Base-by-base conservation (phyloP, 2,797 vertebrate genomes). In the Mareca penelope region DNA sequence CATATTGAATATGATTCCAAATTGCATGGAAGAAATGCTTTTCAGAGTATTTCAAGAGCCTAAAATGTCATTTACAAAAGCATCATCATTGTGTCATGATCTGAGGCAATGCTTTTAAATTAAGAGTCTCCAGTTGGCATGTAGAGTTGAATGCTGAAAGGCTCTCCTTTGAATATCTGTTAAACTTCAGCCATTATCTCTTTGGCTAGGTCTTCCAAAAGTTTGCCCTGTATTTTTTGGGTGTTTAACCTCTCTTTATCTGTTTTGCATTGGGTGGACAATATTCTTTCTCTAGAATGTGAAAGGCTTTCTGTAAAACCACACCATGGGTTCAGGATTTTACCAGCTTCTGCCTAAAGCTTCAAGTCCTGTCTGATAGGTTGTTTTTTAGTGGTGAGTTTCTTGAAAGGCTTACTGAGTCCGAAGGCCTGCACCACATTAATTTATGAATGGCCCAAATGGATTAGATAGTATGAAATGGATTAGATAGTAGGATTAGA, bases 301-400 rank as follows among this genome's bases (percentile, higher is more conserved):
- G 31, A 35, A 63, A 42, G 39, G 31, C 37, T 57, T 24, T 52
- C 50, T 81, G 55, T 83, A 57, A 40, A 80, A 57, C 56, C 65
- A 10, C 24, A 7, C 28, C 59, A 10, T 35, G 37, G 29, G 31
- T 73, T 67, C 89, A 17, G 44, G 50, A 53, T 60, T 84, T 93
- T 57, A 85, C 90, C 86, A 88, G 83, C 84, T 87, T 71, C 83
- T 55, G 39, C 70, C 33, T 35, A 57, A 65, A 44, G 26, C 61
- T 67, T 90, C n/a, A 26, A 67, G 31, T 35, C 39, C 40, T 65
- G 6, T 22, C 76, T 88, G 79, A 21, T n/a, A 50, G 55, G 18
- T 53, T 61, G 55, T 17, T 37, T 56, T 59, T 59, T 40, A 15
- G 48, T n/a, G 55, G 10, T 61, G 82, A 88, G 26, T 39, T 83